A percentile compares a stretch with the other conserved stretches of the same genome.
phyloP scores from a whole-genome alignment of 2,113 vertebrate species.

The Leuciscus idus region DNA sequence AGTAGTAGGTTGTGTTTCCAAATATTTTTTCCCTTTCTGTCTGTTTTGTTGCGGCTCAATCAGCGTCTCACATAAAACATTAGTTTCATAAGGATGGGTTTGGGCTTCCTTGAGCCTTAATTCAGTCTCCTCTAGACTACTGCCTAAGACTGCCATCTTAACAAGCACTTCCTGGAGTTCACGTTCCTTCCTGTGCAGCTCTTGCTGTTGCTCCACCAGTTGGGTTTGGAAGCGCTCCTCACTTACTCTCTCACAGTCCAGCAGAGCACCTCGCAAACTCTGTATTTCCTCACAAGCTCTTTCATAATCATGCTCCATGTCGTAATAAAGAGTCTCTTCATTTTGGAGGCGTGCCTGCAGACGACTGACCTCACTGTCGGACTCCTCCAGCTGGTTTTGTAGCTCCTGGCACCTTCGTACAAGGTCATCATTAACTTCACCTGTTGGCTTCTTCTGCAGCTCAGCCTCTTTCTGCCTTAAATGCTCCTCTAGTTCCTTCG shows the following conservation, averaged over 20 bases:
- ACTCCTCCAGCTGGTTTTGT: constrained; percentile 78
- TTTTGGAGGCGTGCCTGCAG: constrained; percentile 80
- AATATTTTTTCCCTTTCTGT: constrained; percentile 60
- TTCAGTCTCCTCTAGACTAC: constrained; percentile 85
- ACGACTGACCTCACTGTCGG: constrained; percentile 74
- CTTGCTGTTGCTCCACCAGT: constrained; percentile 45
- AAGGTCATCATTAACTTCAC: constrained; percentile 69
- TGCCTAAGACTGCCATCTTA: constrained; percentile 86
- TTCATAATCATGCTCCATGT: constrained; percentile 82
- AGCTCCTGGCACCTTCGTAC: constrained; percentile 82
- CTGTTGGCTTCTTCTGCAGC: constrained; percentile 43
- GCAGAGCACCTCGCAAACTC: constrained; percentile 76
- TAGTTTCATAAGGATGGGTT: constrained; percentile 45
- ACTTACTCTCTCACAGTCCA: constrained; percentile 76
- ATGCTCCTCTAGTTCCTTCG: constrained; percentile 81
- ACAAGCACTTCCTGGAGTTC: constrained; percentile 85
- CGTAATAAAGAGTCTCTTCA: constrained; percentile 83
- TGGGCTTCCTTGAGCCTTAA: constrained; percentile 72
- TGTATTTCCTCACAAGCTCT: constrained; percentile 80
- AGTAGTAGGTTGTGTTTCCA: constrained; percentile 47
- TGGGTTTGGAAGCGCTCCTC: constrained; percentile 46
- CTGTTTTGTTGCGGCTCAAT: constrained; percentile 62
- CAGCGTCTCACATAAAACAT: constrained; percentile 62
- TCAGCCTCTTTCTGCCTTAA: constrained; percentile 74
- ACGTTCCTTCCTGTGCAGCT: constrained; percentile 83